Evolutionary conservation across 2,113 vertebrate species (phyloP).

Genomic region (Thamnophis sirtalis): DNA sequence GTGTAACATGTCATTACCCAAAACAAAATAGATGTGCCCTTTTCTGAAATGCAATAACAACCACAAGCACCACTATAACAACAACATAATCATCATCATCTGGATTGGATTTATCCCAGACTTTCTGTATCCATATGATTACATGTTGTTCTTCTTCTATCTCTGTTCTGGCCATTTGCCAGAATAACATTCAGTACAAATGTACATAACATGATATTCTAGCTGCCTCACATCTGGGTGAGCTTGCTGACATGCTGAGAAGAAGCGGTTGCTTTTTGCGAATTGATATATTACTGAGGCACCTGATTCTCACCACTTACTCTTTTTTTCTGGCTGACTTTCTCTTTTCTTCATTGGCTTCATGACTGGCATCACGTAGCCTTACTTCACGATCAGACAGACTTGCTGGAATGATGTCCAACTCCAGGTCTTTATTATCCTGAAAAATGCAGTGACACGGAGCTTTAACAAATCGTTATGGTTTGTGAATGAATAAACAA

Average conservation of each 20-base stretch:
- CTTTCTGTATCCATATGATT: slow-evolving; percentile 12
- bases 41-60: background rate
- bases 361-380: slow-evolving; percentile 89
- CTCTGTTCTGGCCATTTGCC: background rate
- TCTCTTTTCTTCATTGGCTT: slow-evolving; percentile 95
- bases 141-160: background rate
- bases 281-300: background rate
- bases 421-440: slow-evolving; percentile 93
- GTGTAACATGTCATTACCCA: background rate
- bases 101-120: background rate
- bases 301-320: slow-evolving; percentile 67
- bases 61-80: background rate
- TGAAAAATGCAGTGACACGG: slow-evolving; percentile 46
- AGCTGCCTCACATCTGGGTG: background rate
- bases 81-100: slow-evolving; percentile 5
- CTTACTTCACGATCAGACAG: slow-evolving; percentile 92
- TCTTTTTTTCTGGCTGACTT: slow-evolving; percentile 97
- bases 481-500: background rate
- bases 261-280: background rate
- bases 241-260: background rate
- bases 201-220: background rate
- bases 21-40: background rate
- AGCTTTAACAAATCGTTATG: slow-evolving; percentile 1
- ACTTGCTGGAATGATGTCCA: slow-evolving; percentile 95
- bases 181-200: background rate